These are phyloP conservation scores for Siniperca scherzeri DNA, from an alignment of 2,797 vertebrate genomes.

Conservation along the genomic window DNA sequence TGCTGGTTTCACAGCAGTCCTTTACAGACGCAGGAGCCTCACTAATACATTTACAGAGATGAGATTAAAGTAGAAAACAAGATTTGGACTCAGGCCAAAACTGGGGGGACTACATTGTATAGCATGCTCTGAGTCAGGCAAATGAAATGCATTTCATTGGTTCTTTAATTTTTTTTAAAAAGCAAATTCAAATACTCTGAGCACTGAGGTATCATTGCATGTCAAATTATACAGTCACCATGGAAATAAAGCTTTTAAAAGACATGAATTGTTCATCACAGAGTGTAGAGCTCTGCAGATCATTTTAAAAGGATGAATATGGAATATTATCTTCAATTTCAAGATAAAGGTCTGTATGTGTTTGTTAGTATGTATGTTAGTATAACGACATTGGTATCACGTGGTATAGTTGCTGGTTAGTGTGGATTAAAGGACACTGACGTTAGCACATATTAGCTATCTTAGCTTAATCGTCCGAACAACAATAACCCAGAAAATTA, in stretches of 20 bases:
- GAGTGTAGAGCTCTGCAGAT: no score
- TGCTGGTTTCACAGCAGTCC: background rate
- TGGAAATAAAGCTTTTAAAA: background rate
- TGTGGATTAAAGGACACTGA: no score
- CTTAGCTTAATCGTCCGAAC: no score
- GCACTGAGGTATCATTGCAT: background rate
- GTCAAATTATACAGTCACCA: background rate
- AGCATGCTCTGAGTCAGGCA: background rate
- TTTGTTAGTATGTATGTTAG: no score
- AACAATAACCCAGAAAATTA: no score
- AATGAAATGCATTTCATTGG: background rate
- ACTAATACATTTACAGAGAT: conserved; percentile 50
- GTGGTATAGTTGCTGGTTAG: no score
- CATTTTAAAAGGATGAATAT: no score
- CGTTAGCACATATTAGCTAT: no score
- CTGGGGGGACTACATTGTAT: background rate
- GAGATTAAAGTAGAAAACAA: conserved; percentile 39
- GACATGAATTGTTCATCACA: background rate
- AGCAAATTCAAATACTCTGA: background rate
- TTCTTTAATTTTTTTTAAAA: background rate
- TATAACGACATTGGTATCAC: no score
- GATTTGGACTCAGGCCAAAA: conserved; percentile 3
- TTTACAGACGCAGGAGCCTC: conserved; percentile 7
- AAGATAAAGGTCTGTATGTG: background rate
- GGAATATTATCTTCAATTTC: background rate